Conservation (phyloP, 2,113 vertebrate genomes). For the Mormyrus lacerda region DNA sequence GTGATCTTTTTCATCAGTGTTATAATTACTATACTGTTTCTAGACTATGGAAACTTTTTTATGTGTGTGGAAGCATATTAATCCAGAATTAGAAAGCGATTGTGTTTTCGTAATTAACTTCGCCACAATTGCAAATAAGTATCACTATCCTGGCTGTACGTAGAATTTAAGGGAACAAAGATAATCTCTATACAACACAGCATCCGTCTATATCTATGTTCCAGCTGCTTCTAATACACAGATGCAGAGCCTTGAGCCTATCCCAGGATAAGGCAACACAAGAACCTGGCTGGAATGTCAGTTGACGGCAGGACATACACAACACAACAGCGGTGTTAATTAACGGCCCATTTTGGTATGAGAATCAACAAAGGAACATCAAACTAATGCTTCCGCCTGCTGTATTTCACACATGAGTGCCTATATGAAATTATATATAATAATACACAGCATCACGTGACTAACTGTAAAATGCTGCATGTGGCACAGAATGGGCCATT, state of each 20-base stretch:
- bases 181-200: neutral
- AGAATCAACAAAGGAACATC: neutral
- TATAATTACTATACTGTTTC: neutral
- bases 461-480: neutral
- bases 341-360: neutral
- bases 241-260: neutral
- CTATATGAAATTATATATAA: neutral
- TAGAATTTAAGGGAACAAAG: neutral
- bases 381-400: neutral
- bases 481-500: neutral
- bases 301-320: neutral
- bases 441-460: neutral
- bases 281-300: neutral
- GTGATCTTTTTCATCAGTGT: neutral
- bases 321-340: neutral
- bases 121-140: neutral
- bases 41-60: neutral
- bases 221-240: neutral
- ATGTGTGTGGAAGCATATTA: neutral
- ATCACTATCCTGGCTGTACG: neutral
- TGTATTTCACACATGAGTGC: neutral
- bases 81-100: neutral
- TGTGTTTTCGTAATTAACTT: neutral
- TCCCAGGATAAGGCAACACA: neutral
- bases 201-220: neutral